A percentile compares a stretch with the other conserved stretches of the same genome.
Evolutionary conservation across 1,140 invertebrate genomes (phyloP).

Genomic region (Diachasma alloeum): DNA sequence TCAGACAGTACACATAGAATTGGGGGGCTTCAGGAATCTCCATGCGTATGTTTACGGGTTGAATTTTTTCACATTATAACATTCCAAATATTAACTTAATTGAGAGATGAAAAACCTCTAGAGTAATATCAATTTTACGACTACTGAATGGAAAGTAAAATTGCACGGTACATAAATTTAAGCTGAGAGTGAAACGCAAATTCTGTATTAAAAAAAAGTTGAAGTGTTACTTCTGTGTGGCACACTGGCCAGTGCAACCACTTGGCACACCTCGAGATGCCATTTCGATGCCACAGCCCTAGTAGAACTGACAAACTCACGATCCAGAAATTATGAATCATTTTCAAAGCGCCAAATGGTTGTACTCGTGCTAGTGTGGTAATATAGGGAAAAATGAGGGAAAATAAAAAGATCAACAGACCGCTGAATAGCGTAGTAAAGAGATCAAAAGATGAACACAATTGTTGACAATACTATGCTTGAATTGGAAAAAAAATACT

Average conservation of each 20-base stretch:
- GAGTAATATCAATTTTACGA: background rate
- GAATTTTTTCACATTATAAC: background rate
- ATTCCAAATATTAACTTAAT: background rate
- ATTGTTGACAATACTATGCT: conserved; percentile 58
- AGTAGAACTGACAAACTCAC: too few species aligned
- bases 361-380: background rate
- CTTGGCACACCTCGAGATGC: background rate
- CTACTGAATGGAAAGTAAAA: background rate
- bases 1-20: background rate
- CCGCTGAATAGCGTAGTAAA: conserved; percentile 18
- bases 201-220: background rate
- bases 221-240: background rate
- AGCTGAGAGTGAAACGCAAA: background rate
- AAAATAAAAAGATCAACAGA: conserved; percentile 15
- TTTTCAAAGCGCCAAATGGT: background rate
- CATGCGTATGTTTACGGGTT: background rate
- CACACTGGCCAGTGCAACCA: background rate
- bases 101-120: background rate
- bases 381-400: conserved; percentile 2
- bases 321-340: too few species aligned
- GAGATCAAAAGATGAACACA: conserved; percentile 47
- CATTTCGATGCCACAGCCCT: too few species aligned
- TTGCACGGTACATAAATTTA: background rate
- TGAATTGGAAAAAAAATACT: conserved; percentile 32
- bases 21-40: background rate